These are phyloP conservation scores for Leucoma salicis DNA, from an alignment of 2,888 invertebrate species.

Conservation along the genomic window DNA sequence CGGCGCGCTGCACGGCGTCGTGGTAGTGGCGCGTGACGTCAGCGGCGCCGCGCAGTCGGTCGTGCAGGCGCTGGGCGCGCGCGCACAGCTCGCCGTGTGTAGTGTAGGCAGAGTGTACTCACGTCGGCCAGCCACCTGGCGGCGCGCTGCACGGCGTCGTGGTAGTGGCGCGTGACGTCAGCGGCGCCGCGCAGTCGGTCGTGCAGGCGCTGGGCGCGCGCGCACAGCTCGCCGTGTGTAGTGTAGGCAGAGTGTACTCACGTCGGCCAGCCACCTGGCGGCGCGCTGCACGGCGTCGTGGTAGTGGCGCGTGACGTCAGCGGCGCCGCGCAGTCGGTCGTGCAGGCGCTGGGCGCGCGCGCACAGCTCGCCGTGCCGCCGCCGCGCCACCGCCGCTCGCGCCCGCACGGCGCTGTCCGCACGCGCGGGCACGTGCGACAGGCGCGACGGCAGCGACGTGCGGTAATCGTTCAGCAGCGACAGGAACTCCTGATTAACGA, in stretches of 20 bases:
- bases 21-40: slow-evolving; percentile 83
- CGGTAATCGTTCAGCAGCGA: slow-evolving; percentile 93
- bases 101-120: too few species aligned
- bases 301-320: slow-evolving; percentile 82
- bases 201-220: slow-evolving; percentile 91
- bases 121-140: slow-evolving; percentile 89
- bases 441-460: slow-evolving; percentile 90
- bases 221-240: slow-evolving; percentile 92
- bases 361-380: slow-evolving; percentile 91
- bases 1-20: slow-evolving; percentile 92
- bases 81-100: slow-evolving; percentile 91
- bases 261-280: slow-evolving; percentile 88
- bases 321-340: slow-evolving; percentile 91
- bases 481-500: slow-evolving; percentile 88
- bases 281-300: slow-evolving; percentile 92
- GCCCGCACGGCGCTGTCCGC: slow-evolving; percentile 88
- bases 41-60: slow-evolving; percentile 90
- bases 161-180: slow-evolving; percentile 81
- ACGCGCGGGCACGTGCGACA: slow-evolving; percentile 88
- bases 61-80: slow-evolving; percentile 91
- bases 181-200: slow-evolving; percentile 92
- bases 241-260: too few species aligned
- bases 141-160: slow-evolving; percentile 92
- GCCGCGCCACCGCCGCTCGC: slow-evolving; percentile 89
- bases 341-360: slow-evolving; percentile 91